These are phyloP conservation scores for Baronia brevicornis DNA, from an alignment of 2,888 invertebrate species.

Conservation along the genomic window DNA sequence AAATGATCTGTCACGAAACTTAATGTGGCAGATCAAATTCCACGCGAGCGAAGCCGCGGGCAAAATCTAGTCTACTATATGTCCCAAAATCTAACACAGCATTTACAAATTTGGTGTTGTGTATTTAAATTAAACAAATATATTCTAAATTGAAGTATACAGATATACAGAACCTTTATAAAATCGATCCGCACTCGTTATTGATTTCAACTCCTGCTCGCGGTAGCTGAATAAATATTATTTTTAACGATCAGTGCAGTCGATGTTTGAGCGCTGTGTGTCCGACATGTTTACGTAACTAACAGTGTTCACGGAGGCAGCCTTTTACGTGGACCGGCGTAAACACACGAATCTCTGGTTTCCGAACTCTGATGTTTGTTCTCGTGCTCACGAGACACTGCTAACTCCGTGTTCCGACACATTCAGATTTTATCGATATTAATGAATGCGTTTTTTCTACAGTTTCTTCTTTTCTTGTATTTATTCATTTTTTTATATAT, in stretches of 20 bases:
- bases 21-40: too few relatives aligned
- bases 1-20: too few relatives aligned
- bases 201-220: conserved; percentile 23
- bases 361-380: conserved; percentile 49
- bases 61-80: too few relatives aligned
- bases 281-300: conserved; percentile 54
- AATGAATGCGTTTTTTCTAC: too few relatives aligned
- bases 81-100: too few relatives aligned
- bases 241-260: conserved; percentile 68
- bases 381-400: conserved; percentile 32
- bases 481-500: too few relatives aligned
- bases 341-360: conserved; percentile 42
- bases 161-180: neutral
- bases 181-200: conserved; percentile 13
- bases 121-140: too few relatives aligned
- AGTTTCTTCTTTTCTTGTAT: too few relatives aligned
- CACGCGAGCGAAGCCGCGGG: too few relatives aligned
- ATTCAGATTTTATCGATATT: too few relatives aligned
- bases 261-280: conserved; percentile 49
- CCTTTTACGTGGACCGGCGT: conserved; percentile 28
- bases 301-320: conserved; percentile 57
- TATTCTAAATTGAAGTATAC: too few relatives aligned
- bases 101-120: too few relatives aligned
- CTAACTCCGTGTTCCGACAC: conserved; percentile 31
- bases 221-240: conserved; percentile 66